Base-by-base conservation (phyloP, 2,113 vertebrate species). In the Zosterops lateralis region DNA sequence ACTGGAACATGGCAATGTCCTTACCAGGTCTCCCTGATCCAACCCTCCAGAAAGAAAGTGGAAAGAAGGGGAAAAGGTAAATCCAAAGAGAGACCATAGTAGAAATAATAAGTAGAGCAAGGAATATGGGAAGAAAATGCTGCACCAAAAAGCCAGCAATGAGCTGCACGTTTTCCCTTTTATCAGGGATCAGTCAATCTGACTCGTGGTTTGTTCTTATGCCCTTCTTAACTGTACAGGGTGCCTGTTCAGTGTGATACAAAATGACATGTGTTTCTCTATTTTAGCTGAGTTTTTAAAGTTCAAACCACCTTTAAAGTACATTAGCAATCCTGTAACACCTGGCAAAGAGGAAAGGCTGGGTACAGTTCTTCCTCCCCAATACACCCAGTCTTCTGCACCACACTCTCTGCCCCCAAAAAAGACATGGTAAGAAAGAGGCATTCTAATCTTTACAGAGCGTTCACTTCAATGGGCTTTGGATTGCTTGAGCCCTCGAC, bases 381-480 rank as follows among this genome's bases (percentile, higher is more conserved):
- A 84, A 83, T 85, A 91, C n/a, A 68, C 47, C 24, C 51, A 13
- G 60, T 66, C 78, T 72, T 85, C 70, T 34, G 31, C 3, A 1
- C 53, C 0, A 0, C 24, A 65, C 76, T 78, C 83, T 74, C 56
- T 96, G 91, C 75, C 82, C 92, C 87, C 51, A 44, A 58, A 95
- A 93, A 89, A 92, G 42, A 66, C 34, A 28, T 10, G 16, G 12
- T 53, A 89, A 87, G 70, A 93, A 93, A 87, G 81, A 88, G 34
- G 17, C 32, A 71, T 92, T 75, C 74, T 75, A 71, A 92, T 93
- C 91, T 83, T 60, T 76, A 56, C 0, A 14, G 64, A 83, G 32
- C 38, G 42, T 32, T 92, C 77, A 92, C 89, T 96, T 96, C 86
- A 96, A 86, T 81, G 31, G 60, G 51, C 12, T 94, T 79, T 1